These are phyloP conservation scores for Mizuhopecten yessoensis DNA, from an alignment of 1,140 invertebrate genomes.

Conservation along the genomic window DNA sequence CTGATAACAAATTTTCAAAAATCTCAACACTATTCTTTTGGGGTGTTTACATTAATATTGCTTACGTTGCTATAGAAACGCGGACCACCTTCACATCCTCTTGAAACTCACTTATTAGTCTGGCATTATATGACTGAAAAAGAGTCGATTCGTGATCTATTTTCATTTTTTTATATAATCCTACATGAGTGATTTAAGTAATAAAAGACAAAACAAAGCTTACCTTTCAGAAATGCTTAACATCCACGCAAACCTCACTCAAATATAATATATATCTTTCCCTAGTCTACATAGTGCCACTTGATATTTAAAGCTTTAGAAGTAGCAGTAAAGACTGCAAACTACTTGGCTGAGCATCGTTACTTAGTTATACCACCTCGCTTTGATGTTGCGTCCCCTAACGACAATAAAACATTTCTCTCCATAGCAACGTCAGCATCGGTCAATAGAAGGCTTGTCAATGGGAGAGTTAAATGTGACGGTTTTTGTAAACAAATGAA, in stretches of 20 bases:
- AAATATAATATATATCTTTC: background rate
- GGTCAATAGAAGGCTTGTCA: slow-evolving; percentile 19
- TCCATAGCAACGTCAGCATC: background rate
- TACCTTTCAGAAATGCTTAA: background rate
- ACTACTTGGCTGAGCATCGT: background rate
- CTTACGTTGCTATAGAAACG: too few relatives aligned
- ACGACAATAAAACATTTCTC: background rate
- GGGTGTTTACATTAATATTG: too few relatives aligned
- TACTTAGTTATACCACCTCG: background rate
- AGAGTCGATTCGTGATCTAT: too few relatives aligned
- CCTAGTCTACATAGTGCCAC: background rate
- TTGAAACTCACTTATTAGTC: too few relatives aligned
- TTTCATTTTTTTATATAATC: too few relatives aligned
- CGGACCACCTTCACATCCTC: too few relatives aligned
- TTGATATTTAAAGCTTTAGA: background rate
- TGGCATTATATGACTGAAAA: too few relatives aligned
- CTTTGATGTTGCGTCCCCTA: background rate
- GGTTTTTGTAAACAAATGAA: slow-evolving; percentile 18
- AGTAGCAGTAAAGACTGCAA: background rate
- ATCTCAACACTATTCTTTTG: too few relatives aligned
- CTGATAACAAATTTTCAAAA: too few relatives aligned
- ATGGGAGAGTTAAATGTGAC: slow-evolving; percentile 20
- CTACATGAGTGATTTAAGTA: background rate
- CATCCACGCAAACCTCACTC: background rate
- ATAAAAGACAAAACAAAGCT: background rate